Percentiles rank a stretch among this genome's conserved stretches.
These are phyloP conservation scores for Anthoscopus minutus DNA, from an alignment of 2,113 vertebrate genomes.

Conservation along the genomic window DNA sequence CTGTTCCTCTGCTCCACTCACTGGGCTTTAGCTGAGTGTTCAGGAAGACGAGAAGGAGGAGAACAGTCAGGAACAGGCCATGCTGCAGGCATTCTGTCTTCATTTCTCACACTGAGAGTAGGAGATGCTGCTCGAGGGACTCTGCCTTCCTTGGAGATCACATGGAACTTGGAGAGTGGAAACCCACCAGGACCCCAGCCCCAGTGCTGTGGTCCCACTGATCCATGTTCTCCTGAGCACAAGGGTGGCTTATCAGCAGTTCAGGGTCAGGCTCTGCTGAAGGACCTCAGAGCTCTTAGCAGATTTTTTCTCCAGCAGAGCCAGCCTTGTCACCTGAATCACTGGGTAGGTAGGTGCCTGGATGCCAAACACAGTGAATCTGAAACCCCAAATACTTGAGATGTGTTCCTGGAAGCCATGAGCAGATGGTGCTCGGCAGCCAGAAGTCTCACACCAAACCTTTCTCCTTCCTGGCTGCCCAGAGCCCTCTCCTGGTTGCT, in stretches of 20 bases:
- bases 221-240: not conserved
- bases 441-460: not conserved
- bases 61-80: accelerated
- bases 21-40: not conserved
- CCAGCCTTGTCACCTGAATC: not conserved
- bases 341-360: accelerated
- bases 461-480: not conserved
- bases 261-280: not conserved
- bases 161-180: not conserved
- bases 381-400: not conserved
- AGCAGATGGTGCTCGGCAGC: not conserved
- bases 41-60: not conserved
- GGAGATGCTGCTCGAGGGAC: not conserved
- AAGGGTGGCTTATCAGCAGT: not conserved
- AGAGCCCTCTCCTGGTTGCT: not conserved
- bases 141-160: not conserved
- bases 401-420: not conserved
- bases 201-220: not conserved
- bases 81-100: not conserved
- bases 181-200: not conserved
- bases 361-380: not conserved
- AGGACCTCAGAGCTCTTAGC: not conserved
- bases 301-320: not conserved
- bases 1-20: accelerated
- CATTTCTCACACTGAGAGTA: not conserved